Evolutionary conservation across 30 jellyfish, hydroid and myxozoan species (phyloP).

Genomic region (Chironex yamaguchii): DNA sequence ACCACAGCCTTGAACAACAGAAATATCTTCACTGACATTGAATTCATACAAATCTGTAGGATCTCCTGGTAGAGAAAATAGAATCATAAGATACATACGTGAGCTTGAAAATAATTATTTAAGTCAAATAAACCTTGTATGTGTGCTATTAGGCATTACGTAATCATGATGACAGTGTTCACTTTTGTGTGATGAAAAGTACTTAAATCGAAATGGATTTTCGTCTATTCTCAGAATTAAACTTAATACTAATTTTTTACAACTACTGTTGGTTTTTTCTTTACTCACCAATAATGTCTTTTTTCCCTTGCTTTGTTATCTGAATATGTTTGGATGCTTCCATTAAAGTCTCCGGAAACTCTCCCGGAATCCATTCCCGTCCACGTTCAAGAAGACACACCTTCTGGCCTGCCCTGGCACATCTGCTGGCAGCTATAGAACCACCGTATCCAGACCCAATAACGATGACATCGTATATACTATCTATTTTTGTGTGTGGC

Average conservation of each 20-base stretch:
- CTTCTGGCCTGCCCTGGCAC: slow-evolving; percentile 66
- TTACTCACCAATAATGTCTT: no score
- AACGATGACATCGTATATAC: slow-evolving; percentile 28
- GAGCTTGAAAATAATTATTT: no score
- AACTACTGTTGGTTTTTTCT: no score
- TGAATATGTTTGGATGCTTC: slow-evolving; percentile 13
- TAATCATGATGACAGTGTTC: no score
- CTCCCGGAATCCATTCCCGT: slow-evolving; percentile 61
- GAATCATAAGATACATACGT: no score
- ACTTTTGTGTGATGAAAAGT: no score
- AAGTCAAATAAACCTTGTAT: no score
- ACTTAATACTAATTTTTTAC: no score
- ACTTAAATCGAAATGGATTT: no score
- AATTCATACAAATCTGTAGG: slow-evolving; percentile 68
- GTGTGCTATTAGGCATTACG: no score
- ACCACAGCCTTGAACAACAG: slow-evolving; percentile 83
- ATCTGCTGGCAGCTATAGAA: slow-evolving; percentile 59
- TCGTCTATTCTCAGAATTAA: no score
- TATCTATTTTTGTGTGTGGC: not conserved
- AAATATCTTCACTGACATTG: slow-evolving; percentile 62
- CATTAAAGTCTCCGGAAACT: slow-evolving; percentile 30
- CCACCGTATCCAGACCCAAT: slow-evolving; percentile 72
- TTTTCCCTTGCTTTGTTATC: slow-evolving; percentile 11
- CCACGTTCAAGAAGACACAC: slow-evolving; percentile 66
- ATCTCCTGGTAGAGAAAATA: no score